Evolutionary conservation across 2,797 vertebrate species (phyloP).

Genomic region (Oreochromis mossambicus): DNA sequence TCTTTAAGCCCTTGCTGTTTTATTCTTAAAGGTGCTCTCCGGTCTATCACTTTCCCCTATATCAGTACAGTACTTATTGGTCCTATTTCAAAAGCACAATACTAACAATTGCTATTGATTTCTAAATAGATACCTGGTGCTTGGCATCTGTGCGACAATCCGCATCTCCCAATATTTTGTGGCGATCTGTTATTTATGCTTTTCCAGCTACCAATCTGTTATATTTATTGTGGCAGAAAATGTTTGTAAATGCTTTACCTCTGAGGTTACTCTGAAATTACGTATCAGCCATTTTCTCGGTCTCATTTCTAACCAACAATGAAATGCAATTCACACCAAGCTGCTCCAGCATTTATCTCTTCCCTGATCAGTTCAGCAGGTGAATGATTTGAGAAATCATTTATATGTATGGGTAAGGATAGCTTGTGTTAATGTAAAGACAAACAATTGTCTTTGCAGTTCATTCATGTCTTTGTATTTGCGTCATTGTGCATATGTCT

Average conservation of each 20-base stretch:
- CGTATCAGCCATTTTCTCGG: background rate
- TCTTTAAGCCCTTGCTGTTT: background rate
- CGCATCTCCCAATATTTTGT: background rate
- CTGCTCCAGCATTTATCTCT: background rate
- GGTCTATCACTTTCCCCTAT: background rate
- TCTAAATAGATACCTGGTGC: background rate
- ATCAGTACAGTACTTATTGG: background rate
- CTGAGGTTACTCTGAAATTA: background rate
- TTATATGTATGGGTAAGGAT: background rate
- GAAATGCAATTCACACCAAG: background rate
- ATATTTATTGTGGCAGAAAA: background rate
- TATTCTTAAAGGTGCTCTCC: background rate
- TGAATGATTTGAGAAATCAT: background rate
- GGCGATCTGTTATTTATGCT: background rate
- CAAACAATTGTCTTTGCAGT: background rate
- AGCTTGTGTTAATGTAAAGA: background rate
- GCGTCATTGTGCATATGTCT: background rate
- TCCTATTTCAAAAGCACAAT: background rate
- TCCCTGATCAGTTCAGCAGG: background rate
- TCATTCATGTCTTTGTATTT: background rate
- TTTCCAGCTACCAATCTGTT: background rate
- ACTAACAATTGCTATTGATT: background rate
- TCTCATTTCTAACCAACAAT: background rate
- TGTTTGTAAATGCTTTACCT: background rate
- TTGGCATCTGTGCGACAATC: background rate